Evolutionary conservation across 2,797 vertebrate genomes (phyloP).

Genomic region (Garrulus glandarius): DNA sequence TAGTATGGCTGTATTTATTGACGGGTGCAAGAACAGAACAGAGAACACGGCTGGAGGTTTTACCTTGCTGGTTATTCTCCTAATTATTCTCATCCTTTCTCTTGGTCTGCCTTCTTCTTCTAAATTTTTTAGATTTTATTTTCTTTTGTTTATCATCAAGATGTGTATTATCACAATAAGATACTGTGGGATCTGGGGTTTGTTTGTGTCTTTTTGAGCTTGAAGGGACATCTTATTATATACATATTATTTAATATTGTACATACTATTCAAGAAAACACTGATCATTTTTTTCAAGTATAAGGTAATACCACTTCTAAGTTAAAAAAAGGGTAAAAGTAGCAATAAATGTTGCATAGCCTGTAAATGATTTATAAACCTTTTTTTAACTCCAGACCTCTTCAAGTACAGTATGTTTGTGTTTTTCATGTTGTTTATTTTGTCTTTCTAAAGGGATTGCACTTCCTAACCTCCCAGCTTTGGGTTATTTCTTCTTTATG

Average conservation of each 20-base stretch:
- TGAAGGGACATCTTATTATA: background rate
- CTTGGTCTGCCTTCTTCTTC: background rate
- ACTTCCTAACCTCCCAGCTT: constrained; percentile 21
- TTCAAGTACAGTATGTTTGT: background rate
- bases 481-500: background rate
- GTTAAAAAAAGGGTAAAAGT: background rate
- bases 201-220: background rate
- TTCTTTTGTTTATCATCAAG: background rate
- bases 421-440: background rate
- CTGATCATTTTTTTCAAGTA: background rate
- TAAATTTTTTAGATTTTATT: background rate
- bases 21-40: background rate
- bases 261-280: background rate
- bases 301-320: background rate
- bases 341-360: background rate
- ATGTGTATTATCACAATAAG: background rate
- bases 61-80: background rate
- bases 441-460: constrained; percentile 2
- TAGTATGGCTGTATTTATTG: background rate
- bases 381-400: background rate
- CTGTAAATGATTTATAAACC: background rate
- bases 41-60: background rate
- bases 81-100: background rate
- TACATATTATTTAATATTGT: background rate
- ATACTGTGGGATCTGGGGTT: background rate